Evolutionary conservation across 2,113 vertebrate species (phyloP), one percentile per base, ranked within the genome.

Genomic region (Misgurnus anguillicaudatus): DNA sequence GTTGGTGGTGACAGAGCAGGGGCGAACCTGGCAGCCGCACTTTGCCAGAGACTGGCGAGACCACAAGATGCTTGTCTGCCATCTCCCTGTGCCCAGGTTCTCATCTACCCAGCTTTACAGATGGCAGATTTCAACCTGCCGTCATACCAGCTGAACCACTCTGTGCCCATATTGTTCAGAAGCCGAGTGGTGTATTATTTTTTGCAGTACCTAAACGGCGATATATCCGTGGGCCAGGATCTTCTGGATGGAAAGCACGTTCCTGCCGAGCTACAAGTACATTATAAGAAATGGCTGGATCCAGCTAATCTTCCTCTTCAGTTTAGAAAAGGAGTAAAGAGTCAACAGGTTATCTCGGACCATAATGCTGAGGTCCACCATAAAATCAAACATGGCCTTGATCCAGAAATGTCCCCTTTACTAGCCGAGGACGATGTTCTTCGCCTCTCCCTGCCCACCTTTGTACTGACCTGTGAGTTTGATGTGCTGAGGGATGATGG

Each of bases 401-500:
- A 92, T n/a, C 70, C 87, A 0, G 84, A 0, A 0, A 85, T 91
- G 55, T 94, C 92, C 0, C 95, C 95, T 0, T 81, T 95, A 62
- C 0, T 97, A 3, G 91, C 87, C 0, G 91, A 93, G 0, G 91
- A 96, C 0, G 21, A 73, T 0, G 0, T 92, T 0, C 0, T 96
- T 47, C 69, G 85, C 0, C 91, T 75, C 70, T 85, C 91, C 39
- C 95, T 95, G 0, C 88, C 90, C 42, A 74, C 94, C 0, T 95
- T 94, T 87, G 84, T 96, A 3, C 75, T 98, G 83, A 97, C 93
- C 62, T 97, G 95, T 0, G 94, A 97, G 82, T 94, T 91, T 0
- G 96, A 96, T 0, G 78, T 95, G 45, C 78, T 95, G 21, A 83
- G 93, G 53, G 95, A 97, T 0, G 90, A 96, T 0, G 94, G 94